Base-by-base conservation (phyloP, 2,113 vertebrate species). In the Vulpes lagopus region DNA sequence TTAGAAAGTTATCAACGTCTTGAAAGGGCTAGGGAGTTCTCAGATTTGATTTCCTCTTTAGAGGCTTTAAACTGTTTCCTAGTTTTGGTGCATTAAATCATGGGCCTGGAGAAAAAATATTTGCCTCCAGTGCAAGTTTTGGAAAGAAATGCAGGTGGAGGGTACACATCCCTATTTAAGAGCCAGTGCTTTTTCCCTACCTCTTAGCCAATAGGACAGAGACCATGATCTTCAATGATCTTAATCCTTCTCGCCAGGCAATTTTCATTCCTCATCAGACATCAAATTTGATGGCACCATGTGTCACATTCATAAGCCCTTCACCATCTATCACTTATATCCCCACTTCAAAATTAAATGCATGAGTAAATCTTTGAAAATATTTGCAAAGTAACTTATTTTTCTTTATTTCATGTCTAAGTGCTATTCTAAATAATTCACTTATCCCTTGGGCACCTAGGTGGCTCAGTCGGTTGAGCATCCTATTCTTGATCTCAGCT, bases 41-140 rank as follows among this genome's bases (percentile, higher is more conserved):
- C 64, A 7, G 71, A 91, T 97, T 95, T 94, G 38, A 95, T 95
- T 96, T 97, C 38, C 84, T 95, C 3, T 0, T 95, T 76, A 78
- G 6, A 62, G 57, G 62, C 83, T 92, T 96, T 93, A 94, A 95
- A 88, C 51, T 30, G 67, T 83, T 57, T 94, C 57, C 94, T 81
- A 62, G 49, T 85, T 96, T 92, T 88, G 55, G 79, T 30, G 74
- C 95, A 82, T 96, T 96, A 90, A 94, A 55, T 88, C 64, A 64
- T 88, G 59, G 57, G 69, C 59, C 87, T 91, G 38, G 51, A 64
- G 86, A 62, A 73, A 94, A 94, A 92, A 71, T 69, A 15, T 78
- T 81, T 67, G 73, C 27, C 14, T 83, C 59, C 65, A 2, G 3
- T 71, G 25, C 5, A 51, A 89, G 32, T 74, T 85, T 91, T 60